These are phyloP conservation scores for Eutrigla gurnardus DNA, from an alignment of 2,797 vertebrate species.

Conservation along the genomic window DNA sequence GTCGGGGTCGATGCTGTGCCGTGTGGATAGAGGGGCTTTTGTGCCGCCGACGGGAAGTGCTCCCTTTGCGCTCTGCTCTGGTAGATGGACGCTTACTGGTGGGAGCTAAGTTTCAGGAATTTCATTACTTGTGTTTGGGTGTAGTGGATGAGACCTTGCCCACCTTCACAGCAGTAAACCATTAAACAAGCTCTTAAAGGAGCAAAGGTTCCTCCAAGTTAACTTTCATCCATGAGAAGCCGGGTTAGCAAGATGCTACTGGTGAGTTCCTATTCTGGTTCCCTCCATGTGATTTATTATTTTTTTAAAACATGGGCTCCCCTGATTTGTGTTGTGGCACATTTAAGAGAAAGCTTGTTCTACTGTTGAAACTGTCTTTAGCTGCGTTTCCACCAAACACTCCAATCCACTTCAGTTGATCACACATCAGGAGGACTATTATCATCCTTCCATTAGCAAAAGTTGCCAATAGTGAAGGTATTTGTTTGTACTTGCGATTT, in stretches of 20 bases:
- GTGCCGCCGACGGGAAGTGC: slow-evolving; percentile 74
- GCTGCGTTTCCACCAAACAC: not conserved
- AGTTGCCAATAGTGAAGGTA: not conserved
- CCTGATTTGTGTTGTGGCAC: not conserved
- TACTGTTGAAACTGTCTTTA: not conserved
- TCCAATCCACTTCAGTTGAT: too few species aligned
- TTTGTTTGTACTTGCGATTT: too few species aligned
- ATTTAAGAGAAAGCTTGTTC: slow-evolving; percentile 5
- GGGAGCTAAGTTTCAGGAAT: slow-evolving; percentile 57
- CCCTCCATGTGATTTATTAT: slow-evolving; percentile 14
- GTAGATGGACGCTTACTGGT: slow-evolving; percentile 46
- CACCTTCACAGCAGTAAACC: slow-evolving; percentile 48
- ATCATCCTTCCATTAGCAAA: not conserved
- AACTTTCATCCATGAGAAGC: slow-evolving; percentile 23
- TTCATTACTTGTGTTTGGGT: slow-evolving; percentile 62
- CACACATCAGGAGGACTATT: not conserved
- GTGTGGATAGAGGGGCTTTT: slow-evolving; percentile 75
- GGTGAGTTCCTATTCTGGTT: not conserved
- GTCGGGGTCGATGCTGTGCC: slow-evolving; percentile 36
- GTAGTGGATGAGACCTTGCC: slow-evolving; percentile 37
- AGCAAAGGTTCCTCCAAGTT: slow-evolving; percentile 1
- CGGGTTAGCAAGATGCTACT: not conserved
- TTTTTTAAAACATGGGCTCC: not conserved
- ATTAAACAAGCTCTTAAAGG: slow-evolving; percentile 11
- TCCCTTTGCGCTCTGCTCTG: slow-evolving; percentile 60